Evolutionary conservation across 2,797 vertebrate species (phyloP), one percentile per base, ranked within the genome.

Genomic region (Bucorvus abyssinicus): DNA sequence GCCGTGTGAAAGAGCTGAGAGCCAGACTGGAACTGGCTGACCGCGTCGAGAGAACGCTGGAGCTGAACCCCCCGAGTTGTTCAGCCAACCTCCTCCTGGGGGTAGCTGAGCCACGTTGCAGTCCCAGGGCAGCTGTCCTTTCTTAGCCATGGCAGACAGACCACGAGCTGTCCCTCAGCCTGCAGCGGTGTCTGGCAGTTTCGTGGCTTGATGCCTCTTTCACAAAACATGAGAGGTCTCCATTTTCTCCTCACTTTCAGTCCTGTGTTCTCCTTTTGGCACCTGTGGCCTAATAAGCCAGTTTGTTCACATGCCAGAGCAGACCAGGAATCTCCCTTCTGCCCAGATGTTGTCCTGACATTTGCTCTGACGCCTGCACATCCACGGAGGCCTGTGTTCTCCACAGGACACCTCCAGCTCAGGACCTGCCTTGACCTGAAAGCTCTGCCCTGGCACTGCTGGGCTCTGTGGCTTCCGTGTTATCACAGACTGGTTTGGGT

Each of bases 291-390:
- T 80, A 87, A 89, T 59, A 91, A 96, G 82, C 82, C 93, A 84
- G 91, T 95, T 94, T 84, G 92, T 86, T 93, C 89, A 73, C 76
- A 84, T 86, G 94, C 92, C 95, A 86, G 77, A 91, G 83, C 34
- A 52, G 78, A 80, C 42, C 73, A 87, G 84, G 26, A 88, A 44
- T 52, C 86, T 85, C 83, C 75, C 55, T 94, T 69, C 77, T 92
- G 84, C 89, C 75, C 2, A 6, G 65, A 34, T 84, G 87, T 92
- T 96, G 81, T 89, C 64, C 74, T 13, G 34, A 9, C 61, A n/a
- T 50, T 92, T 89, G 69, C 65, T 91, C 45, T 85, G 42, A 21
- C 4, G 42, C 84, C 89, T 87, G 61, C 53, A 49, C 50, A 82
- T 64, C 83, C 59, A 61, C 0, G 0, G 61, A 34, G 36, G 67